Conservation (phyloP, 2,797 vertebrate genomes). For the Hyperoplus immaculatus region DNA sequence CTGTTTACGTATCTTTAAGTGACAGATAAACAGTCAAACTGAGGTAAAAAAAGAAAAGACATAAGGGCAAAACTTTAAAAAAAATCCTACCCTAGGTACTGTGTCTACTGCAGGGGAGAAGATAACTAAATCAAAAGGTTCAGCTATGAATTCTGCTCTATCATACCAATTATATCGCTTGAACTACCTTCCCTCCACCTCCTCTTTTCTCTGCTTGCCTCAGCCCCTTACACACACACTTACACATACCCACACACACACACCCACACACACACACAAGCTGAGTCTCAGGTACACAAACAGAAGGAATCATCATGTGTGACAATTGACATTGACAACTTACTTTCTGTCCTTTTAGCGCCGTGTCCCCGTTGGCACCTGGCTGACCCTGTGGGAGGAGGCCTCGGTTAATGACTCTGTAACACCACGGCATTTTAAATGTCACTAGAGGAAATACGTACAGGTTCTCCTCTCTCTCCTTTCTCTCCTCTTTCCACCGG, state of each 20-base stretch:
- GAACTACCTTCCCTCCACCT: constrained; percentile 20
- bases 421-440: constrained; percentile 63
- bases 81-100: neutral
- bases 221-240: neutral
- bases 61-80: neutral
- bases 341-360: constrained; percentile 90
- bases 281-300: constrained; percentile 46
- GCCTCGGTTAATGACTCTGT: constrained; percentile 77
- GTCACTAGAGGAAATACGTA: constrained; percentile 83
- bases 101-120: neutral
- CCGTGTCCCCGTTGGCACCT: constrained; percentile 79
- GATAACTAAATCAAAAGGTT: constrained; percentile 42
- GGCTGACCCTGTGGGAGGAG: constrained; percentile 83
- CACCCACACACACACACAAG: constrained; percentile 2
- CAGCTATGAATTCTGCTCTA: constrained; percentile 33
- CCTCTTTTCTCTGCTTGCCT: neutral
- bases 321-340: constrained; percentile 77
- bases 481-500: constrained; percentile 85
- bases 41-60: constrained; percentile 22
- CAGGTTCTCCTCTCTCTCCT: constrained; percentile 88
- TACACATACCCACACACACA: neutral
- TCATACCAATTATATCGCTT: constrained; percentile 42
- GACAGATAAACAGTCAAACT: constrained; percentile 14
- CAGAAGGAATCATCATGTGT: constrained; percentile 48
- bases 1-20: neutral